These are phyloP conservation scores for Leucophenga varia DNA, from an alignment of 1,140 invertebrate species.

Conservation along the genomic window DNA sequence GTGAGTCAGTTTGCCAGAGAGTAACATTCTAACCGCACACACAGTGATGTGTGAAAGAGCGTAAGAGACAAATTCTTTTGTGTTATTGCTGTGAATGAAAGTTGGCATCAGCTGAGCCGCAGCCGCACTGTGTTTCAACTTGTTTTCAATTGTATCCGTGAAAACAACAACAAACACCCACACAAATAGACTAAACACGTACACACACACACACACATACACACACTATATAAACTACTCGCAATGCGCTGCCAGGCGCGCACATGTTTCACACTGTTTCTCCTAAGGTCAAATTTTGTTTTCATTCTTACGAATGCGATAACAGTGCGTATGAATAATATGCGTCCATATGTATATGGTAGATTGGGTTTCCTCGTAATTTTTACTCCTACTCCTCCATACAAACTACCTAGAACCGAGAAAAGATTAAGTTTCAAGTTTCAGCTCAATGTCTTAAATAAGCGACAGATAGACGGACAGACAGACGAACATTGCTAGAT, in stretches of 20 bases:
- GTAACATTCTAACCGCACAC: too few relatives aligned
- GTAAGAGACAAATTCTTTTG: conserved; percentile 22
- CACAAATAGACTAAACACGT: conserved; percentile 33
- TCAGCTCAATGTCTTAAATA: too few relatives aligned
- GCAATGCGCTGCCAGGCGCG: conserved; percentile 26
- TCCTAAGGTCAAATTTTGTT: conserved; percentile 42
- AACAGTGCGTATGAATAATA: conserved; percentile 22
- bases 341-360: background rate
- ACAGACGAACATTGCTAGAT: too few relatives aligned
- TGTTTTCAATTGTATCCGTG: conserved; percentile 41
- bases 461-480: too few relatives aligned
- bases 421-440: too few relatives aligned
- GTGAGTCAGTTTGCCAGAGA: too few relatives aligned
- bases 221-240: too few relatives aligned
- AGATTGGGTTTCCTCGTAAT: too few relatives aligned
- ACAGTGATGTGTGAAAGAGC: too few relatives aligned
- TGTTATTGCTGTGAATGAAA: conserved; percentile 45
- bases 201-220: conserved; percentile 47
- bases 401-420: too few relatives aligned
- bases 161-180: conserved; percentile 1
- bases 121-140: conserved; percentile 35
- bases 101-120: conserved; percentile 43
- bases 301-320: too few relatives aligned
- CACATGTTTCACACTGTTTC: conserved; percentile 41
- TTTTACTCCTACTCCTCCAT: too few relatives aligned